phyloP scores from a whole-genome alignment of 1,140 invertebrate genomes.

The Leucophenga varia region DNA sequence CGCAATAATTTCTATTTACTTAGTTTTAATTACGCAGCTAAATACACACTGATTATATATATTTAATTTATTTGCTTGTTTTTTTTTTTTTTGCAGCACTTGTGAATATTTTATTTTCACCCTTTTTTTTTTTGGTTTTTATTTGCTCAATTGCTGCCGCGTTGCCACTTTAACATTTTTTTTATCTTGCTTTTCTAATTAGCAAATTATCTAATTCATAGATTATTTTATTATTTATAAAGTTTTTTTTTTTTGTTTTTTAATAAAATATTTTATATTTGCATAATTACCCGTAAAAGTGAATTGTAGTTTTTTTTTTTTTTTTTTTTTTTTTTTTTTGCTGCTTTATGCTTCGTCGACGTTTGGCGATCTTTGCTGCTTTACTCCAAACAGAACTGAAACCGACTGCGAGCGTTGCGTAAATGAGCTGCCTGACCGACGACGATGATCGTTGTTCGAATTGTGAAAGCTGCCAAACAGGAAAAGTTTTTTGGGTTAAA shows the following conservation, averaged over 20 bases:
- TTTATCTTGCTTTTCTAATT: not conserved
- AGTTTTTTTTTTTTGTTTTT: not conserved
- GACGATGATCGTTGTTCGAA: too few relatives aligned
- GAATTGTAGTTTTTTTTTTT: constrained; percentile 7
- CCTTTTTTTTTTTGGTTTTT: not conserved
- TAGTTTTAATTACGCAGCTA: not conserved
- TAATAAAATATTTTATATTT: not conserved
- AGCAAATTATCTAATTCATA: constrained; percentile 1
- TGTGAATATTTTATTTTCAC: too few relatives aligned
- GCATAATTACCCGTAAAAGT: not conserved
- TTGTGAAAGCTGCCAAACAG: too few relatives aligned
- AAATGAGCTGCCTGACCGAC: too few relatives aligned
- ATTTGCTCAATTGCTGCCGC: too few relatives aligned
- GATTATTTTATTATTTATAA: not conserved
- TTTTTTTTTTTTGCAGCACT: not conserved
- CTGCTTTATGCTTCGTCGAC: constrained; percentile 16
- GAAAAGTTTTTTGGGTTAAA: too few relatives aligned
- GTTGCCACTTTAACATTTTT: too few relatives aligned
- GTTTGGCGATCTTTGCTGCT: constrained; percentile 42
- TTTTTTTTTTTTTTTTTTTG: constrained; percentile 27
- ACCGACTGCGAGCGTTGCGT: too few relatives aligned
- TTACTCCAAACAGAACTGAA: constrained; percentile 43
- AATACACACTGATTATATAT: not conserved
- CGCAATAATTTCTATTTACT: not conserved
- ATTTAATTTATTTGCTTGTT: too few relatives aligned